phyloP scores from a whole-genome alignment of 1,140 invertebrate genomes.

The Drosophila nasuta region DNA sequence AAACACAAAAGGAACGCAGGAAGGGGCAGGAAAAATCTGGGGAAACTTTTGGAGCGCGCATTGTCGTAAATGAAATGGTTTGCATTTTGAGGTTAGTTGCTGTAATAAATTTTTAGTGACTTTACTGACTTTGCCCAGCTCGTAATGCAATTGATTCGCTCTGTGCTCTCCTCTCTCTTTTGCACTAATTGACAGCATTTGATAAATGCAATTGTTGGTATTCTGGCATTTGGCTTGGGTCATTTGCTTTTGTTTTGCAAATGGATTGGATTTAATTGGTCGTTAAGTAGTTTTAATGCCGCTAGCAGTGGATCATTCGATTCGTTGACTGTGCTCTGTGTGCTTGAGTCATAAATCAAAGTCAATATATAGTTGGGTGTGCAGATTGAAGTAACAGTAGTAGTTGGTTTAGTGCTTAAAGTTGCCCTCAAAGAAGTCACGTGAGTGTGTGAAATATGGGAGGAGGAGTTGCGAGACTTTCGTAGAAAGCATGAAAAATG shows the following conservation, averaged over 20 bases:
- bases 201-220: constrained; percentile 71
- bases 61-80: constrained; percentile 63
- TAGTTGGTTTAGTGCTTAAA: constrained; percentile 26
- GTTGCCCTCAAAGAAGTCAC: constrained; percentile 28
- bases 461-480: not conserved
- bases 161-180: not conserved
- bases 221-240: constrained; percentile 18
- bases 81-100: constrained; percentile 78
- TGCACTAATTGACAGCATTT: constrained; percentile 76
- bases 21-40: constrained; percentile 9
- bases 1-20: not conserved
- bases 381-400: not conserved
- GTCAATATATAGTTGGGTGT: not conserved
- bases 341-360: constrained; percentile 8
- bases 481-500: constrained; percentile 39
- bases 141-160: constrained; percentile 58
- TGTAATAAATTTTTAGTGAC: constrained; percentile 80
- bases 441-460: constrained; percentile 9
- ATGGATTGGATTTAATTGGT: constrained; percentile 72
- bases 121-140: constrained; percentile 38
- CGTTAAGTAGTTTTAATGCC: constrained; percentile 75
- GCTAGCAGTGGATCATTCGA: constrained; percentile 21
- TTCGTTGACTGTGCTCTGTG: constrained; percentile 11
- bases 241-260: constrained; percentile 27
- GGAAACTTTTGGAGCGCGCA: constrained; percentile 61